Evolutionary conservation across 2,888 invertebrate genomes (phyloP), one percentile per base, ranked within the genome.

Genomic region (Tiphia femorata): DNA sequence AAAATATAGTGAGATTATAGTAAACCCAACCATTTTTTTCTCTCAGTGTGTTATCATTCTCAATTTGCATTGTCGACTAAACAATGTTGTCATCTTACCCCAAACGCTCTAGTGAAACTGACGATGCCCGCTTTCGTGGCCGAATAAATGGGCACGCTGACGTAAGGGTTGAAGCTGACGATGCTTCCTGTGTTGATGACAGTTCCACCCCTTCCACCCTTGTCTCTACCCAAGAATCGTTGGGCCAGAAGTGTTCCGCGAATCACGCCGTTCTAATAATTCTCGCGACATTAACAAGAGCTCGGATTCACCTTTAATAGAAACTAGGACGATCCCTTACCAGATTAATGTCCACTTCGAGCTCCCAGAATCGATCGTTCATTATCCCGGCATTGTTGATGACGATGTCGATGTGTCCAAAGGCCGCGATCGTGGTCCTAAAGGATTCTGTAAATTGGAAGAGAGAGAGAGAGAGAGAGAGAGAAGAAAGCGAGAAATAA

Each of bases 381-480:
- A 92, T 89, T 33, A 92, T 89, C 2, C 92, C 93, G 7, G 93
- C 93, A 81, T 93, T 93, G 83, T 93, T 93, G 61, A 92, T 88
- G 10, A 93, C 91, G 62, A 93, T 91, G 79, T 93, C 92, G 67
- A 93, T 85, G 40, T 89, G 87, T 44, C 92, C 92, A 72, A 91
- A 89, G 63, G 89, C 88, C 21, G 91, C 87, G 74, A 91, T 87
- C 20, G 92, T 91, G 77, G 89, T 89, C 78, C 90, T 89, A 77
- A 92, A 92, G 14, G 92, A 90, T 84, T 91, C 92, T 91, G 84
- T 21, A 85, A 85, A 58, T 49, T 47, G 12, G 5, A 19, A 29
- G 0, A 37, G n/a, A 14, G 10, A 17, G 3, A 2, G 14, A 14
- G 2, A 41, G n/a, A 14, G 17, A 12, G 14, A 16, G 19, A n/a